A percentile compares a stretch with the other conserved stretches of the same genome.
Conservation (phyloP, 2,797 vertebrate species). For the Myotis findleyi region DNA sequence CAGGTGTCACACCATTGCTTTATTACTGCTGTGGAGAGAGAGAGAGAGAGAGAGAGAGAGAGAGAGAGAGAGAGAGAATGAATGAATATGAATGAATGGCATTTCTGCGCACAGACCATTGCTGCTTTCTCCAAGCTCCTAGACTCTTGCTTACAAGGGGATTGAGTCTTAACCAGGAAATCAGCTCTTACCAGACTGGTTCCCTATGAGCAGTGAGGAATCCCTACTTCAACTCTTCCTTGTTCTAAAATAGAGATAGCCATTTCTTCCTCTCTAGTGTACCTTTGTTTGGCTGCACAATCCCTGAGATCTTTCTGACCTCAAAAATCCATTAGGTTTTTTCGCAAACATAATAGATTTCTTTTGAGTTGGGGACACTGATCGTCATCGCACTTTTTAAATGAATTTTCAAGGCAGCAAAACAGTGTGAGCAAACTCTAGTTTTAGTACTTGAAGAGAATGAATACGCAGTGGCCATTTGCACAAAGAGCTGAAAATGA, state of each 20-base stretch:
- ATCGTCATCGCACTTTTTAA: conserved; percentile 1
- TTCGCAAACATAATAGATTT: neutral
- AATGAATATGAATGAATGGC: too few species aligned
- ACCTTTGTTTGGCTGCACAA: neutral
- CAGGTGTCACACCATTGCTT: too few species aligned
- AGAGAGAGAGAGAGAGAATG: too few species aligned
- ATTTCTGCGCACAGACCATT: neutral
- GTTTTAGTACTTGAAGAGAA: conserved; percentile 39
- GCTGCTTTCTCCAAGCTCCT: neutral
- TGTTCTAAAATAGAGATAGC: neutral
- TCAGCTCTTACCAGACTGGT: neutral
- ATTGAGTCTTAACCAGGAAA: neutral
- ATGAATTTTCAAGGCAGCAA: conserved; percentile 34
- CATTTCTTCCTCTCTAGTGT: neutral
- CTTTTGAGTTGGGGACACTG: neutral
- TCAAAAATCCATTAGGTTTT: neutral
- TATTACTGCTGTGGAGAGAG: neutral
- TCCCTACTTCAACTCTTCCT: neutral
- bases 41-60: too few species aligned
- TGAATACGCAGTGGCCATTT: neutral
- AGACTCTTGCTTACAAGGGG: neutral
- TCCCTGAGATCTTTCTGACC: neutral
- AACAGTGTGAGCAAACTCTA: neutral
- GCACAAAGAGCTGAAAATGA: neutral
- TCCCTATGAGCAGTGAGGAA: neutral